Evolutionary conservation across 2,113 vertebrate genomes (phyloP), one percentile per base, ranked within the genome.

Genomic region (Varanus komodoensis): DNA sequence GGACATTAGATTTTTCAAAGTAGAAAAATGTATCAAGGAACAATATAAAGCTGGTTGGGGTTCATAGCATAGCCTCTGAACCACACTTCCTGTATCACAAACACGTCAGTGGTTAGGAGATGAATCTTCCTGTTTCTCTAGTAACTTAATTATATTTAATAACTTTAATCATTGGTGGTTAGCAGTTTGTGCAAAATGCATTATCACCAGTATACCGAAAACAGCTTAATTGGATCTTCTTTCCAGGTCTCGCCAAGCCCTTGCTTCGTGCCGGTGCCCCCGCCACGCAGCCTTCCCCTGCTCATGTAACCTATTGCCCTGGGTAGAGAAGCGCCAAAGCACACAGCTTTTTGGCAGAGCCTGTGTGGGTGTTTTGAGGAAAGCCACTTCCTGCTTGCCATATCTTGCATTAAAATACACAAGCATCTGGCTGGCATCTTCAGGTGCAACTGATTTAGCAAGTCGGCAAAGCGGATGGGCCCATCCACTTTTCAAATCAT

Each of bases 301-400:
- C 3, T 21, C 0, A 44, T 86, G 4, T 81, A 86, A 6, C 2
- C 11, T 44, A 71, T 69, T 82, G 38, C 14, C 14, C 78, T 73
- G 68, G 83, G 69, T 0, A 0, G 12, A 57, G 93, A 2, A 87
- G 87, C 80, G 67, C 92, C 89, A 9, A 23, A 82, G 15, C 0
- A 1, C 3, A 23, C 78, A 85, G 44, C 48, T 87, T 86, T 91
- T 48, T 73, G 87, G 75, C 86, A 73, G 82, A 71, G 94, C 5
- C 78, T 93, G 92, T 84, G 32, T 64, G 94, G 32, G 3, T 52
- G 88, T 81, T 90, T 87, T 71, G 64, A 80, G 91, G 94, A 94
- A 93, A 90, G 54, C 90, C 89, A 8, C 90, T 96, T 96, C 96
- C 96, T 69, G 93, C 93, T 94, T 95, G 91, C 80, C 90, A 93